Conservation (phyloP, 92 coral and sea anemone genomes). For the Epizoanthus rinbou region DNA sequence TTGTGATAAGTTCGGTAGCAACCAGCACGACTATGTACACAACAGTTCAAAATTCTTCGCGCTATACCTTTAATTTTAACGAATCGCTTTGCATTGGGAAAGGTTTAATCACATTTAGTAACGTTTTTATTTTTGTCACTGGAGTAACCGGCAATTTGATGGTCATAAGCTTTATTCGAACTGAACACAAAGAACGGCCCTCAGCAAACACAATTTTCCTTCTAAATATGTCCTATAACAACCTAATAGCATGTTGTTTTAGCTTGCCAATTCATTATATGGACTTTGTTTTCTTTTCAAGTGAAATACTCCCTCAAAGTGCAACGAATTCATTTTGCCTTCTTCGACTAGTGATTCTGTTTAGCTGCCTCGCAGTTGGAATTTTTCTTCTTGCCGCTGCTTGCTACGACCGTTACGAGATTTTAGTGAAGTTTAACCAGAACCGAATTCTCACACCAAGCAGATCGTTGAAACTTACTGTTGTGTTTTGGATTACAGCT, state of each 20-base stretch:
- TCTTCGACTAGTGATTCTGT: not conserved
- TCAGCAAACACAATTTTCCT: constrained; percentile 49
- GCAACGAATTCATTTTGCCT: constrained; percentile 36
- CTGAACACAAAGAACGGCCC: constrained; percentile 15
- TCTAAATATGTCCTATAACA: constrained; percentile 28
- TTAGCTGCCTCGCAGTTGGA: constrained; percentile 42
- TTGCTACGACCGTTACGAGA: constrained; percentile 57
- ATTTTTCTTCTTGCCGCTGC: constrained; percentile 40
- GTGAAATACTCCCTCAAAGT: constrained; percentile 8
- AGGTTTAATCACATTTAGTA: not conserved
- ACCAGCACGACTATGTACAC: too few relatives aligned
- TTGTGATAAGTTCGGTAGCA: too few relatives aligned
- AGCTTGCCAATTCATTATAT: constrained; percentile 57
- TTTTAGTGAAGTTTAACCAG: constrained; percentile 49
- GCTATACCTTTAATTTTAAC: not conserved
- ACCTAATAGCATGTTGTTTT: constrained; percentile 47
- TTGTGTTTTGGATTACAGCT: not conserved
- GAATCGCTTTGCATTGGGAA: constrained; percentile 19
- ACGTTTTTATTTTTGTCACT: constrained; percentile 20
- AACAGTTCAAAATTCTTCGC: too few relatives aligned
- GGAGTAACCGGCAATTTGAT: constrained; percentile 38
- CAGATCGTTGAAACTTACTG: not conserved
- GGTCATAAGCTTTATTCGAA: constrained; percentile 43
- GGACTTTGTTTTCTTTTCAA: constrained; percentile 38
- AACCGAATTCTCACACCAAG: constrained; percentile 35